A percentile compares a stretch with the other conserved stretches of the same genome.
Evolutionary conservation across 2,113 vertebrate species (phyloP).

Genomic region (Sphyrna mokarran): DNA sequence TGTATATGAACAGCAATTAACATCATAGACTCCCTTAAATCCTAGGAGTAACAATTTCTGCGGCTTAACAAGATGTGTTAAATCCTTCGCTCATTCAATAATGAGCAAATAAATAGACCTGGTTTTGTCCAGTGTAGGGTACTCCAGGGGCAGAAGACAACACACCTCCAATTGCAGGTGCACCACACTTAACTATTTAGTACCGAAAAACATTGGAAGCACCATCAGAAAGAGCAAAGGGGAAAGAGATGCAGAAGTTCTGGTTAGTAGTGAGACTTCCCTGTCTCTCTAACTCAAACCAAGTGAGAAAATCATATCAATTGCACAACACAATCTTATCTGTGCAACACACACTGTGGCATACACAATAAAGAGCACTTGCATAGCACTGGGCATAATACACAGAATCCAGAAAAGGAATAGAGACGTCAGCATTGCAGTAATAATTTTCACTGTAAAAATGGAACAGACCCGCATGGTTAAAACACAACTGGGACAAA

Average conservation of each 20-base stretch:
- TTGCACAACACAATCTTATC: background rate
- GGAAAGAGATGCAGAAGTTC: background rate
- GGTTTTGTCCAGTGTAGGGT: background rate
- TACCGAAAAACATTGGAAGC: slow-evolving; percentile 5
- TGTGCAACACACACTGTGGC: background rate
- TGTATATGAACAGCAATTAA: background rate
- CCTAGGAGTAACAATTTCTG: background rate
- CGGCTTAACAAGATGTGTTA: background rate
- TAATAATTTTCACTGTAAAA: background rate
- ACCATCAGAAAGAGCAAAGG: background rate
- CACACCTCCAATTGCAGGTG: background rate
- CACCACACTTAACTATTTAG: background rate
- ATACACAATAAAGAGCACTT: background rate
- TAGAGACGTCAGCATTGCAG: background rate
- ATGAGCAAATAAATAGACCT: background rate
- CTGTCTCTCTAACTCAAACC: background rate
- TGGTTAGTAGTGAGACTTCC: background rate
- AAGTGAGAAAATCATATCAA: background rate
- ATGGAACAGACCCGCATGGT: background rate
- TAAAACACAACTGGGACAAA: background rate
- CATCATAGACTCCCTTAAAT: background rate
- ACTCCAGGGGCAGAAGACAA: slow-evolving; percentile 6
- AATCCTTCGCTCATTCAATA: background rate
- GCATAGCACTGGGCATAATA: background rate
- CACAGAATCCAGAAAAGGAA: background rate